Evolutionary conservation across 1,140 invertebrate species (phyloP), one percentile per base, ranked within the genome.

Genomic region (Dinoponera quadriceps): DNA sequence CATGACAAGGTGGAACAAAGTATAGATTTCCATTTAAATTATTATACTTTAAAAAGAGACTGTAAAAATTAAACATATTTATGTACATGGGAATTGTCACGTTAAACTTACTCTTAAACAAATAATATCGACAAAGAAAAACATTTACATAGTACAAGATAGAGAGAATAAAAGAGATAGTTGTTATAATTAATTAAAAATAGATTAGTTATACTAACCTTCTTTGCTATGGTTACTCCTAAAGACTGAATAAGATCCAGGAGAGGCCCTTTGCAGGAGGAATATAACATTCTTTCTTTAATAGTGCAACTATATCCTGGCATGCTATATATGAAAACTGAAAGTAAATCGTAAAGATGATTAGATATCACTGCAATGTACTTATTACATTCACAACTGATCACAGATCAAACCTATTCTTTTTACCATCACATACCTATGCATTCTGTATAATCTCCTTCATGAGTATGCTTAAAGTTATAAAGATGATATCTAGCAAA

Each of bases 281-380:
- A 99, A 94, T 99, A 99, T 89, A 99, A 95, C 99, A 99, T 99
- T 89, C 98, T 95, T 94, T 99, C 98, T 93, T 99, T 99, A 83
- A 99, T 98, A 82, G 98, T 96, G 91, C 98, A 99, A 63, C 95
- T 97, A 93, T 98, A 99, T 11, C 98, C 98, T 25, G 98, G 98
- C 98, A 99, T 99, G 14, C 98, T 99, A 94, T 99, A 99, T 89
- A 99, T 98, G 93, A 99, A 99, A 63, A 99, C 98, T 98, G 95
- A 91, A 96, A 96, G 88, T 91, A 88, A 86, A 88, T 81, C 69
- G 25, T 44, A 54, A 69, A 72, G 25, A 68, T 54, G 57, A 77
- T 54, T 33, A 83, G n/a, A 69, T 25, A 9, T 11, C 38, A 44
- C 44, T 66, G 9, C 7, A n/a, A 66, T 66, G 22, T 63, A 9